Conservation (phyloP, 2,113 vertebrate genomes). For the Pandion haliaetus region DNA sequence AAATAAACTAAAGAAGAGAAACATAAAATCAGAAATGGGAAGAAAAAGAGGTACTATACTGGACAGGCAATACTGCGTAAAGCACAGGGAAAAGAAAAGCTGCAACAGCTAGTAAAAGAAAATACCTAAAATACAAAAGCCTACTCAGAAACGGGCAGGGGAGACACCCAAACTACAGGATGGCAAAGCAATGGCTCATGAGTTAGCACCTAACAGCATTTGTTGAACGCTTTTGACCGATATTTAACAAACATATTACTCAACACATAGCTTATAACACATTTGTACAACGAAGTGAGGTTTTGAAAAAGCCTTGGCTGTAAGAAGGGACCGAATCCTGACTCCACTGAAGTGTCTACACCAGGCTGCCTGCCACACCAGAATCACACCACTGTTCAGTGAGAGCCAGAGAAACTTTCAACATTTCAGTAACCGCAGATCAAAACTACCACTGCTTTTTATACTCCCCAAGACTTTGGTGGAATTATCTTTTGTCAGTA, state of each 20-base stretch:
- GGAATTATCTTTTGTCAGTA: neutral
- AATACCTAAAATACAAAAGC: neutral
- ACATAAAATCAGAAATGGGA: neutral
- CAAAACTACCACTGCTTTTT: neutral
- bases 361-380: neutral
- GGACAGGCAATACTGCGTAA: neutral
- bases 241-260: neutral
- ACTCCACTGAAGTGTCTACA: neutral
- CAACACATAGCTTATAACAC: neutral
- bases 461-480: neutral
- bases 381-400: neutral
- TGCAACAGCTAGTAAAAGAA: neutral
- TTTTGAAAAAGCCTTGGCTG: neutral
- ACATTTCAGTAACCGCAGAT: neutral
- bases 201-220: neutral
- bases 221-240: neutral
- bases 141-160: neutral
- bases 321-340: neutral
- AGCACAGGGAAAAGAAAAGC: neutral
- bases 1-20: neutral
- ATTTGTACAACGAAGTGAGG: neutral
- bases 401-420: neutral
- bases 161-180: neutral
- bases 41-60: neutral
- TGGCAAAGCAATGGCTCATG: neutral